Conservation (phyloP, 1,140 invertebrate genomes). For the Zophobas atratus region DNA sequence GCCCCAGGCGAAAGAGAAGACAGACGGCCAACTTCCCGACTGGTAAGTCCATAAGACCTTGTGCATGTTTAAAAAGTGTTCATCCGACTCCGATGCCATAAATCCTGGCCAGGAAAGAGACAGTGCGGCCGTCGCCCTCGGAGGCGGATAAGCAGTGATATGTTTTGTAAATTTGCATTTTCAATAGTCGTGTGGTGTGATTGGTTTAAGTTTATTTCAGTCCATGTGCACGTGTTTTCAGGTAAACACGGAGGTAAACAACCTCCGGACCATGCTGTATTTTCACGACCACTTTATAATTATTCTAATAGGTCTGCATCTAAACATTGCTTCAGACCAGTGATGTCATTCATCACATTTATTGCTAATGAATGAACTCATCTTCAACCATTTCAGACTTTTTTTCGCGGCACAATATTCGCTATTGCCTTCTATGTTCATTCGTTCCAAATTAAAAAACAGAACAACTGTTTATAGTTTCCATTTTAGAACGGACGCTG, state of each 20-base stretch:
- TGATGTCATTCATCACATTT: slow-evolving; percentile 44
- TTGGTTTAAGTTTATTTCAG: slow-evolving; percentile 44
- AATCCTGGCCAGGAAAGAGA: slow-evolving; percentile 22
- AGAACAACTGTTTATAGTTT: slow-evolving; percentile 8
- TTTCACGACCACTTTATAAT: slow-evolving; percentile 4
- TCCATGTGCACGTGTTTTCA: slow-evolving; percentile 53
- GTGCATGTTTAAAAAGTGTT: slow-evolving; percentile 44
- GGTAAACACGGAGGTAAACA: slow-evolving; percentile 58
- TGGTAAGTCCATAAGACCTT: slow-evolving; percentile 32
- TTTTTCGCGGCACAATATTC: slow-evolving; percentile 24
- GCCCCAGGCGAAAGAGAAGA: slow-evolving; percentile 44
- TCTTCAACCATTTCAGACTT: slow-evolving; percentile 15
- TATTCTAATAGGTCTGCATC: slow-evolving; percentile 27
- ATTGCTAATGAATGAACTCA: slow-evolving; percentile 43
- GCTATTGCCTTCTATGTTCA: not conserved
- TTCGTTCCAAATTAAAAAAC: not conserved
- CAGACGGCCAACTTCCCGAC: slow-evolving; percentile 44
- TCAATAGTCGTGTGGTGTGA: slow-evolving; percentile 44
- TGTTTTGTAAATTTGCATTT: slow-evolving; percentile 38
- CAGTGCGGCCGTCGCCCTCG: slow-evolving; percentile 52
- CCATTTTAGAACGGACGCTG: not conserved
- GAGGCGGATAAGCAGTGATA: slow-evolving; percentile 25
- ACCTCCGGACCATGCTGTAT: slow-evolving; percentile 29
- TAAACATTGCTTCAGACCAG: slow-evolving; percentile 8
- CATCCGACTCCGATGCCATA: slow-evolving; percentile 25